Base-by-base conservation (phyloP, 2,113 vertebrate species). In the Eubucco bourcierii region DNA sequence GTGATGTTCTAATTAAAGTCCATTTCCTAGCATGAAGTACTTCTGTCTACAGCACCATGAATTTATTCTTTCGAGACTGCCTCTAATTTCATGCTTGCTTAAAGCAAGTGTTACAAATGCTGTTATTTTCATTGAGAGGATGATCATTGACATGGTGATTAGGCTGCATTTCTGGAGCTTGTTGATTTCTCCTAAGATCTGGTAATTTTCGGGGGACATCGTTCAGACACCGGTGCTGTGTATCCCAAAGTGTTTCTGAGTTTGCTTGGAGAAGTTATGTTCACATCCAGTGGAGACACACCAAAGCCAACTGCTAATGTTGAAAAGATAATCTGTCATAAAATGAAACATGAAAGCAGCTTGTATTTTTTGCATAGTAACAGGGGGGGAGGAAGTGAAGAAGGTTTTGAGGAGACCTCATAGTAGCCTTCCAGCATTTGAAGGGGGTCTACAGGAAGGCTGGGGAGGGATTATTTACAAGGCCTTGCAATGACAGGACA, bases 1-100 rank as follows among this genome's bases (percentile, higher is more conserved):
- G 56, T 85, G 90, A 91, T 93, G 90, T 90, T 96, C 89, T 94
- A 97, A 97, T 97, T 97, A 97, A 97, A 96, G 95, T 93, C 91
- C 80, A 79, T 96, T 95, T 90, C 84, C 81, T 89, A 94, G 84
- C 77, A 93, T 95, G 56, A 96, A 91, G 90, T 82, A 37, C 25
- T 93, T 70, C 82, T 64, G 44, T 41, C 64, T 78, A 75, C 75
- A 93, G 53, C 37, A 65, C 12, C 4, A 21, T 5, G 20, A 84
- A 92, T 88, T 88, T 88, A 86, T 89, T 73, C 44, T 73, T 89
- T 64, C 6, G 7, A 88, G 65, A 87, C 61, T 90, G 44, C 47
- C 75, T 93, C 80, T 75, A 95, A 92, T 94, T 95, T 97, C 91
- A 90, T 79, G 70, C 46, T 87, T 91, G 77, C 86, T 90, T 95